Evolutionary conservation across 2,797 vertebrate genomes (phyloP).

Genomic region (Lepilemur septentrionalis): DNA sequence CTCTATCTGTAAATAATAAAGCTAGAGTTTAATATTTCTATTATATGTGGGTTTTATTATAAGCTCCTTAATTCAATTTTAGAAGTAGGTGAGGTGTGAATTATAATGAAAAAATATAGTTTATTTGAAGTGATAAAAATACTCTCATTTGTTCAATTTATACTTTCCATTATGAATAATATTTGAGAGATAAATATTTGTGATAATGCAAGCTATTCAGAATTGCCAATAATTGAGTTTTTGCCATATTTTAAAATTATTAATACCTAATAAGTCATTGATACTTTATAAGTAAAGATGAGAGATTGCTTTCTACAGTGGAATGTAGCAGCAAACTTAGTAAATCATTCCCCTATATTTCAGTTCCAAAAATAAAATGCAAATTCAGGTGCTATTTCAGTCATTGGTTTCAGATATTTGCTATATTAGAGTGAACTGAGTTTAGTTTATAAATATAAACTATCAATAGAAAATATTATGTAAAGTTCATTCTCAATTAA

Average conservation of each 20-base stretch:
- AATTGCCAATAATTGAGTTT: conserved; percentile 2
- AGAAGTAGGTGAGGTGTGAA: background rate
- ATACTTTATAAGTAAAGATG: conserved; percentile 20
- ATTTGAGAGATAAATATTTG: background rate
- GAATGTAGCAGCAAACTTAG: background rate
- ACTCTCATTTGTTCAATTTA: background rate
- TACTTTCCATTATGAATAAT: background rate
- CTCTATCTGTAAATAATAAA: conserved; percentile 5
- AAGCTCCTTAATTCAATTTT: background rate
- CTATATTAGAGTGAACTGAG: background rate
- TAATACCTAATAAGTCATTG: background rate
- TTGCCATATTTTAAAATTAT: background rate
- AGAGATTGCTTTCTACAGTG: background rate
- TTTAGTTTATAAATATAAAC: conserved; percentile 33
- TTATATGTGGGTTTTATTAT: background rate
- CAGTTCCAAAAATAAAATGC: conserved; percentile 3
- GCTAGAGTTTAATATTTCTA: background rate
- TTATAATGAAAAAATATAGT: background rate
- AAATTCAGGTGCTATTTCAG: background rate
- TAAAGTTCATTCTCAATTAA: background rate
- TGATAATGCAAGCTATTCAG: background rate
- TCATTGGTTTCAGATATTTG: background rate
- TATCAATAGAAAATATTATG: background rate
- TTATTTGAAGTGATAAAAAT: background rate
- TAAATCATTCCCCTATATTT: conserved; percentile 13